These are phyloP conservation scores for Latrodectus elegans DNA, from an alignment of 2,888 invertebrate species.

Conservation along the genomic window DNA sequence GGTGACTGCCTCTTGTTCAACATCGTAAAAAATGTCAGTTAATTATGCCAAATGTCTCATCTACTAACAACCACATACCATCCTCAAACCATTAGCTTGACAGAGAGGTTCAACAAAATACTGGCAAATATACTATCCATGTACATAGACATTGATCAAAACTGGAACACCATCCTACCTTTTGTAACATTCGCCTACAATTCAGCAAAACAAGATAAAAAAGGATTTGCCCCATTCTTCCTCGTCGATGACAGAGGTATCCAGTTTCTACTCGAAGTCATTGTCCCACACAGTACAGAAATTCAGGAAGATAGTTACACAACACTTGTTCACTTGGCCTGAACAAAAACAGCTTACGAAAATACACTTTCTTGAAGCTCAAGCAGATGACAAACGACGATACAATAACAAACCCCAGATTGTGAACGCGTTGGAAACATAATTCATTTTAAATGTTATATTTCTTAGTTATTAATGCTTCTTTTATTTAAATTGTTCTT, in stretches of 20 bases:
- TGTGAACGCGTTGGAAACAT: too few relatives aligned
- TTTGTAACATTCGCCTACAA: slow-evolving; percentile 37
- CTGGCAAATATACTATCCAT: too few relatives aligned
- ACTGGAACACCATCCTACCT: slow-evolving; percentile 29
- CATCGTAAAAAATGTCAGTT: background rate
- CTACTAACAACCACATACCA: slow-evolving; percentile 30
- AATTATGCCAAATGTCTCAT: slow-evolving; percentile 8
- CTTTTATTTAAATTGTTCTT: too few relatives aligned
- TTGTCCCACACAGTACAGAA: too few relatives aligned
- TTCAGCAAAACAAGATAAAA: too few relatives aligned
- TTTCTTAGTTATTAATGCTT: too few relatives aligned
- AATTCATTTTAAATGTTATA: too few relatives aligned
- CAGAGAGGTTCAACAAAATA: too few relatives aligned
- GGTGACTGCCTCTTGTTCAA: slow-evolving; percentile 16
- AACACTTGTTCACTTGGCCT: background rate
- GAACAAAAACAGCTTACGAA: slow-evolving; percentile 11
- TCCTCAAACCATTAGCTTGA: slow-evolving; percentile 40
- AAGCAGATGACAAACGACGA: background rate
- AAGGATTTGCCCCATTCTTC: slow-evolving; percentile 18
- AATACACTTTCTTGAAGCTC: background rate
- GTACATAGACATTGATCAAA: too few relatives aligned
- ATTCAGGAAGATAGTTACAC: slow-evolving; percentile 1
- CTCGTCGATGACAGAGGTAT: background rate
- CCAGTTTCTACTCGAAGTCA: too few relatives aligned
- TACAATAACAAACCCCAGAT: background rate